Base-by-base conservation (phyloP, 2,888 invertebrate species). In the Halocaridina rubra region DNA sequence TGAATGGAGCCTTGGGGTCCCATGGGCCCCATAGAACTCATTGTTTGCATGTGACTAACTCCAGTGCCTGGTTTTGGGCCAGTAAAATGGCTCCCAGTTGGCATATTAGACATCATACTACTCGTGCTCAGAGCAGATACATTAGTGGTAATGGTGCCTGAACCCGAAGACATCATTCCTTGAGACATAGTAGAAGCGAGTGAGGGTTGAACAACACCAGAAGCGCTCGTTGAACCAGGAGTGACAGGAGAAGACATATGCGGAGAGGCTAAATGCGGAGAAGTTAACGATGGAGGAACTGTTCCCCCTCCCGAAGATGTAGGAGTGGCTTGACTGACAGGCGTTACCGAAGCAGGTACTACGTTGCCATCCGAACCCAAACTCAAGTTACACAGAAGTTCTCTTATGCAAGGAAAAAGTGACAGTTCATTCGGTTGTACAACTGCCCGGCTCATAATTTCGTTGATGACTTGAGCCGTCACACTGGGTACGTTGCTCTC, bases 391-490 rank as follows among this genome's bases (percentile, higher is more conserved):
- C 95, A 93, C 79, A 98, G 92, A 82, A 98, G 92, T 91, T 98
- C 97, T 88, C 97, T 93, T 72, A 98, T 95, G 24, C 97, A 97
- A 33, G 97, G 97, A 91, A 96, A 97, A 80, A 98, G 93, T 19
- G 97, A 96, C 91, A 98, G 98, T 90, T 98, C 97, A 89, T 92
- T 92, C 81, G 78, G 82, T 88, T 92, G 89, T 24, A 89, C 92
- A 5, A 91, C 93, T 33, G 88, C 88, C 69, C 89, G 89, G 89
- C 93, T 93, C 86, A 88, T 94, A 16, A 95, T 91, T 84, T 94
- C 92, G 24, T 93, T 91, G 80, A 93, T 94, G 0, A 94, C 94
- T 0, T 94, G 94, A 93, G 57, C 24, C 24, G 84, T 84, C 46
- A 84, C 74, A 13, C 39, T 64, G 7, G 72, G 82, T 10, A 59